Evolutionary conservation across 2,888 invertebrate species (phyloP).

Genomic region (Drosophila helvetica): DNA sequence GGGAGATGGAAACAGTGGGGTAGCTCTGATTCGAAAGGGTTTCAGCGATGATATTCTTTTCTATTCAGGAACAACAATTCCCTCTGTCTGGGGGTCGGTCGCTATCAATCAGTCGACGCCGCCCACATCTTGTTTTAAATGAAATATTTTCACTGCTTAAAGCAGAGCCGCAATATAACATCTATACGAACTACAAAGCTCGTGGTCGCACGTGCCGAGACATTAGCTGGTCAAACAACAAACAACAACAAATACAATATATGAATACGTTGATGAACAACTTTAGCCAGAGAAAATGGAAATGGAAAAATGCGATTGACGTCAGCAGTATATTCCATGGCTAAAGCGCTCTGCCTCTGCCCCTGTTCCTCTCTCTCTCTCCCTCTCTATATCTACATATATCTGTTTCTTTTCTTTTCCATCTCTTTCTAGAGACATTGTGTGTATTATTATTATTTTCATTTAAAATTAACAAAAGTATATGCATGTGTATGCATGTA

Average conservation of each 20-base stretch:
- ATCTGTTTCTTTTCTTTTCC: background rate
- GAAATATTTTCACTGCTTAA: slow-evolving; percentile 59
- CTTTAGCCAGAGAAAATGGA: slow-evolving; percentile 69
- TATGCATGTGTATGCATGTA: slow-evolving; percentile 29
- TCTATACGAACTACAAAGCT: slow-evolving; percentile 48
- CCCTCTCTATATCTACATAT: background rate
- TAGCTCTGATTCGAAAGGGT: background rate
- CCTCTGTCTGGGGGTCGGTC: slow-evolving; percentile 15
- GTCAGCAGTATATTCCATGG: slow-evolving; percentile 76
- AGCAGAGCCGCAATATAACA: slow-evolving; percentile 29
- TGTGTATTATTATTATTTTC: slow-evolving; percentile 50
- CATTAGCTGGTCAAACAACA: slow-evolving; percentile 29
- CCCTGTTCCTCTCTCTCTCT: background rate
- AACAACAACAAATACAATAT: slow-evolving; percentile 37
- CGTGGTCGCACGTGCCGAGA: slow-evolving; percentile 65
- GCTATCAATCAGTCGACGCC: slow-evolving; percentile 8
- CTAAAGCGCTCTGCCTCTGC: slow-evolving; percentile 40
- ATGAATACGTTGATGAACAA: slow-evolving; percentile 55
- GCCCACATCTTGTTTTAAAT: slow-evolving; percentile 44
- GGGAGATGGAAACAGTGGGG: background rate
- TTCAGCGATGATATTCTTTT: background rate
- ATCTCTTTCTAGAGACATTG: background rate
- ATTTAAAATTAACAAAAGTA: slow-evolving; percentile 68
- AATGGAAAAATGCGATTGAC: slow-evolving; percentile 78
- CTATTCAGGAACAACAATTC: background rate